These are phyloP conservation scores for Apoderus coryli DNA, from an alignment of 2,888 invertebrate genomes.

Conservation along the genomic window DNA sequence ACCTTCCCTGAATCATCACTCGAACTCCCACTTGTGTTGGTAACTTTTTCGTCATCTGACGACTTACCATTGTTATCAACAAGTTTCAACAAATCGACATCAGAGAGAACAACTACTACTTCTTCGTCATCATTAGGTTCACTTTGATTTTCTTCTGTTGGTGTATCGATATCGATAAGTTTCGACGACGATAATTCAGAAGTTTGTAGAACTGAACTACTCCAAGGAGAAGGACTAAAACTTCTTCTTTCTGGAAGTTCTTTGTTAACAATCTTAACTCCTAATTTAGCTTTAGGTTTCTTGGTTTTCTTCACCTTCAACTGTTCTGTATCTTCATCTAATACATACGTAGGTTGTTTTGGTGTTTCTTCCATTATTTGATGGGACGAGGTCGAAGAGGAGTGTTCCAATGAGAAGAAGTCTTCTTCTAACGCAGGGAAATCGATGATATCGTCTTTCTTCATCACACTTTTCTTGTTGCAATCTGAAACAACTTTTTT, in stretches of 20 bases:
- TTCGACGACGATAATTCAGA: too few species aligned
- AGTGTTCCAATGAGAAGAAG: constrained; percentile 21
- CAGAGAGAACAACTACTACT: constrained; percentile 19
- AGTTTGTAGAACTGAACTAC: too few species aligned
- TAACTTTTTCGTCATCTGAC: constrained; percentile 41
- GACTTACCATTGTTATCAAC: constrained; percentile 30
- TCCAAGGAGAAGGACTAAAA: too few species aligned
- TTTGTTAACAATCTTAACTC: constrained; percentile 28
- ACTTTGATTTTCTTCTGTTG: too few species aligned
- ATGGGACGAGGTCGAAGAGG: constrained; percentile 12
- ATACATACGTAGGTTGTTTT: too few species aligned
- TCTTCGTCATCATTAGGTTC: constrained; percentile 17
- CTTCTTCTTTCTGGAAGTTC: constrained; percentile 17
- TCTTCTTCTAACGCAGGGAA: constrained; percentile 21
- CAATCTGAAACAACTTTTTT: constrained; percentile 8
- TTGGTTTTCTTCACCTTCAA: constrained; percentile 22
- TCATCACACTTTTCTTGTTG: too few species aligned
- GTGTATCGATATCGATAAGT: constrained; percentile 22
- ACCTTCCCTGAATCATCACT: constrained; percentile 37
- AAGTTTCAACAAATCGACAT: neutral
- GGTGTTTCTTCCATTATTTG: constrained; percentile 9
- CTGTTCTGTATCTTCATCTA: constrained; percentile 11
- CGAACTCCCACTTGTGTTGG: constrained; percentile 35
- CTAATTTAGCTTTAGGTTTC: constrained; percentile 31
- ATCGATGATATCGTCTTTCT: constrained; percentile 15